Base-by-base conservation (phyloP, 2,797 vertebrate genomes). In the Cuculus canorus region DNA sequence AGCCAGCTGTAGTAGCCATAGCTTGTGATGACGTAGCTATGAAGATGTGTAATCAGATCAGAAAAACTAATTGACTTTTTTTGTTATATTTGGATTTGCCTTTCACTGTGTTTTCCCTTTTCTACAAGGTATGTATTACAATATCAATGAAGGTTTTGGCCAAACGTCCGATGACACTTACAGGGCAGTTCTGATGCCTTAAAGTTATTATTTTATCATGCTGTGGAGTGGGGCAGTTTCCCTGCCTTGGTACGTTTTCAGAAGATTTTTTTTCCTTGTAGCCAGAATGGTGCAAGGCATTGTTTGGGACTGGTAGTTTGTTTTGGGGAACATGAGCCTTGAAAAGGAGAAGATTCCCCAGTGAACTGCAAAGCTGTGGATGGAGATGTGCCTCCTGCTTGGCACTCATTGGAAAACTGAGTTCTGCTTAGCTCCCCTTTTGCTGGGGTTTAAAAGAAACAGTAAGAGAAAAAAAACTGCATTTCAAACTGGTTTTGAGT, bases 381-480 rank as follows among this genome's bases (percentile, higher is more conserved):
- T 52, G 45, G 56, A 83, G 17, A 54, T 0, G 0, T 19, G n/a
- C 27, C 9, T 73, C 17, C 52, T 73, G 37, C 30, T 70, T 70
- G 50, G 19, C 25, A 41, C 30, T 66, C 35, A 30, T 2, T 60
- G 32, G 47, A n/a, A 5, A 5, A 3, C 8, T 66, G 56, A 82
- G 17, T 56, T 86, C 63, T 63, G 7, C 19, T 2, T 7, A 39
- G 11, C 4, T n/a, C n/a, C n/a, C 61, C 23, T 63, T 86, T 39
- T 27, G 23, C 35, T 52, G 39, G 11, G 19, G 9, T 86, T 9
- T 37, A 88, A 80, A 33, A 54, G 81, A 64, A 65, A 1, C 10
- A 27, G 19, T 4, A 4, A 7, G 33, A 5, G 4, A 4, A 6
- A 15, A 41, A 22, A 4, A 27, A 4, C 13, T 33, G 0, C 5